phyloP scores from a whole-genome alignment of 2,888 invertebrate species.

The Micoletzkya japonica region DNA sequence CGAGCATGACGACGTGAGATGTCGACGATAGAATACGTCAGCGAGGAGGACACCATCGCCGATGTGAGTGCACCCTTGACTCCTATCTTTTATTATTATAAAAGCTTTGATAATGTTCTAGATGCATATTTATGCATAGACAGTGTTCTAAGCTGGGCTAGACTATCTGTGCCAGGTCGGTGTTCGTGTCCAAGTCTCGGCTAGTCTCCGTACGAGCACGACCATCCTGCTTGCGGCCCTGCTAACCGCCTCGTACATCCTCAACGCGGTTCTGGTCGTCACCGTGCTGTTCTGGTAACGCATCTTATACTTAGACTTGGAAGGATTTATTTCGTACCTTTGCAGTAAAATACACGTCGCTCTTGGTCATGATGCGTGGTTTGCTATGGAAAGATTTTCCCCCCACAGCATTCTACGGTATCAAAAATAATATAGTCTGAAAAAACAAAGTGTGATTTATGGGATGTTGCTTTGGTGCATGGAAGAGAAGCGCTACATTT shows the following conservation, averaged over 20 bases:
- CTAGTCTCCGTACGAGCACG: slow-evolving; percentile 37
- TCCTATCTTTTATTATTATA: neutral
- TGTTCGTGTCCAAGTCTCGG: slow-evolving; percentile 13
- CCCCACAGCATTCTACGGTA: no score
- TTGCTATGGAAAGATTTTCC: no score
- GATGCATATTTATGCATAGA: neutral
- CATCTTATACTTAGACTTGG: neutral
- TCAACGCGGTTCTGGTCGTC: slow-evolving; percentile 47
- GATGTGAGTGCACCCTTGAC: slow-evolving; percentile 30
- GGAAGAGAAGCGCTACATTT: no score
- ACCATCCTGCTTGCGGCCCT: slow-evolving; percentile 44
- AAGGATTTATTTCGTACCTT: neutral
- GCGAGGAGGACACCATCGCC: slow-evolving; percentile 51
- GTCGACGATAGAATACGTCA: slow-evolving; percentile 47
- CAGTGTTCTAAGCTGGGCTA: neutral
- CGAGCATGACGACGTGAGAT: neutral
- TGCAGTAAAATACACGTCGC: neutral
- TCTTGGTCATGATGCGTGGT: neutral
- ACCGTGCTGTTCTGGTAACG: slow-evolving; percentile 51
- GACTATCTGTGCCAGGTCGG: neutral
- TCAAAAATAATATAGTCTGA: no score
- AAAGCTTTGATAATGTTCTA: neutral
- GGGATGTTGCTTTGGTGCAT: no score
- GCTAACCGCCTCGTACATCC: slow-evolving; percentile 46
- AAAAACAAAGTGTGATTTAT: no score